These are phyloP conservation scores for Megaceryle maxima DNA, from an alignment of 2,113 vertebrate genomes.

Conservation along the genomic window DNA sequence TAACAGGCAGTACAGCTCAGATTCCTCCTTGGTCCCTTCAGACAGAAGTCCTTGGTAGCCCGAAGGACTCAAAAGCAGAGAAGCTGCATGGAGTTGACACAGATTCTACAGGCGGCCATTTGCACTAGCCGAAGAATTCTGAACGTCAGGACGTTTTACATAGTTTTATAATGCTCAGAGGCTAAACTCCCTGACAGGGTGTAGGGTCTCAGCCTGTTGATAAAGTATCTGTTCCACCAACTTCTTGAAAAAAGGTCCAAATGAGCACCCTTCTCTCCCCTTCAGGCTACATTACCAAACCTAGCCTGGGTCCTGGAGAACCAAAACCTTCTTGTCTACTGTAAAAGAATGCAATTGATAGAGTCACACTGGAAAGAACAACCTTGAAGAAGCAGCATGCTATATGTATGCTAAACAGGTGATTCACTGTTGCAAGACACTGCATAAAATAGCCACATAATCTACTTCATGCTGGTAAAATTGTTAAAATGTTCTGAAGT, in stretches of 20 bases:
- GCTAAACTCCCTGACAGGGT: background rate
- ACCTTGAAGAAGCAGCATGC: background rate
- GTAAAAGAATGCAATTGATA: background rate
- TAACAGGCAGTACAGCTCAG: background rate
- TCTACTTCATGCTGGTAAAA: background rate
- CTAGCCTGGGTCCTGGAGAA: background rate
- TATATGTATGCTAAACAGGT: background rate
- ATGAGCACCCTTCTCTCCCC: background rate
- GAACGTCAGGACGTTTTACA: accelerated
- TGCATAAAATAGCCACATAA: background rate
- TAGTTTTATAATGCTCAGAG: background rate
- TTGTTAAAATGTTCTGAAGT: background rate
- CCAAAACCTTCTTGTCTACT: background rate
- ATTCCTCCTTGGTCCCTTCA: background rate
- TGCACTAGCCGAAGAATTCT: background rate
- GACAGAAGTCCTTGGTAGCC: background rate
- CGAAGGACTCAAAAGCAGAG: background rate
- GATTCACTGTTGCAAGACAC: background rate
- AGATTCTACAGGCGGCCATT: background rate
- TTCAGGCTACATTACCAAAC: background rate
- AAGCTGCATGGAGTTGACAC: background rate
- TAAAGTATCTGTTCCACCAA: background rate
- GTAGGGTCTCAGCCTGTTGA: background rate
- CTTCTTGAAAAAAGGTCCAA: background rate
- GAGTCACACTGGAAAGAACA: background rate